A percentile compares a stretch with the other conserved stretches of the same genome.
Conservation (phyloP, 2,888 invertebrate species). For the Thyatira batis region DNA sequence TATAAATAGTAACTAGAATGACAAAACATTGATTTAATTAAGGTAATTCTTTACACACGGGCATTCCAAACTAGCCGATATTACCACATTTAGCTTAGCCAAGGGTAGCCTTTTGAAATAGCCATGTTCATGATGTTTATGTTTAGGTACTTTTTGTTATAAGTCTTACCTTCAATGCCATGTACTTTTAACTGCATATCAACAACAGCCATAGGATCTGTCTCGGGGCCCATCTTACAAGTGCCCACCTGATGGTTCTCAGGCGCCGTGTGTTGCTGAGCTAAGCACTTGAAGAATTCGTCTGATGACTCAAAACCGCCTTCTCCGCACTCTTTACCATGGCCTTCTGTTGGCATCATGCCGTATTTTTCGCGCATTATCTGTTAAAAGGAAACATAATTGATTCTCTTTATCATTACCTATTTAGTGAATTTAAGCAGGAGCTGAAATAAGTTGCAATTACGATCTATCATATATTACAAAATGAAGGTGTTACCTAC, state of each 20-base stretch:
- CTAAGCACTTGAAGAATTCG: slow-evolving; percentile 89
- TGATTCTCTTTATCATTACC: too few species aligned
- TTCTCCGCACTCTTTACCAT: slow-evolving; percentile 75
- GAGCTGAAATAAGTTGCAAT: too few species aligned
- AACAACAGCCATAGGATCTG: slow-evolving; percentile 88
- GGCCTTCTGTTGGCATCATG: slow-evolving; percentile 69
- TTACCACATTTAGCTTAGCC: too few species aligned
- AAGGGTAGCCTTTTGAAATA: too few species aligned
- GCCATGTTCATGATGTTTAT: too few species aligned
- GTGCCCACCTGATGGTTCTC: slow-evolving; percentile 93
- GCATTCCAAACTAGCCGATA: too few species aligned
- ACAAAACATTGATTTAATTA: not conserved
- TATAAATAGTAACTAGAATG: not conserved
- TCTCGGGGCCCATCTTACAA: slow-evolving; percentile 90
- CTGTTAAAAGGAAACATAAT: slow-evolving; percentile 32
- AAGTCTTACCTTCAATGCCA: slow-evolving; percentile 78
- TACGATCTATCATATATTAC: too few species aligned
- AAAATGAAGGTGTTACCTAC: too few species aligned
- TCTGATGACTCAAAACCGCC: slow-evolving; percentile 79
- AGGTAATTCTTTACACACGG: too few species aligned
- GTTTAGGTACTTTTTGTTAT: too few species aligned
- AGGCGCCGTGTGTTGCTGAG: slow-evolving; percentile 87
- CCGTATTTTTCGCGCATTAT: slow-evolving; percentile 82
- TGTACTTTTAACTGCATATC: slow-evolving; percentile 85
- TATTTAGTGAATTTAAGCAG: too few species aligned